A percentile compares a stretch with the other conserved stretches of the same genome.
Evolutionary conservation across 2,797 vertebrate genomes (phyloP).

Genomic region (Cebuella pygmaea): DNA sequence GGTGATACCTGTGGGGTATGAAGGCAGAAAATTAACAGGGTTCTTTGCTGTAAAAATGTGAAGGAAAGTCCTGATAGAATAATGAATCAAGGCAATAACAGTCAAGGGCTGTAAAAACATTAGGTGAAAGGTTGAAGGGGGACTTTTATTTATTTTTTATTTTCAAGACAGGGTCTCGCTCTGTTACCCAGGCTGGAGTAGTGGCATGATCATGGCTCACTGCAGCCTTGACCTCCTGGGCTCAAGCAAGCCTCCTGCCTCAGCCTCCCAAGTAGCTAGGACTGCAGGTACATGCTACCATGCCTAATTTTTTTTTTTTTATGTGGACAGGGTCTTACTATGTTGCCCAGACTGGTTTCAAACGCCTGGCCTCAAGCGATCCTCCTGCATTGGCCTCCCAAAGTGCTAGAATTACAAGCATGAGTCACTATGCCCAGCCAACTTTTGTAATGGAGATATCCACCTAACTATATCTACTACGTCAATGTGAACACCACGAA

Average conservation of each 20-base stretch:
- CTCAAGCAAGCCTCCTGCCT: neutral
- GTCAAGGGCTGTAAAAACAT: constrained; percentile 28
- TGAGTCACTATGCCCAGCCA: neutral
- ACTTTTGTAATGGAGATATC: constrained; percentile 12
- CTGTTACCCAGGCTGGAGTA: neutral
- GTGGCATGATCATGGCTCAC: neutral
- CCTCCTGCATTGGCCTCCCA: neutral
- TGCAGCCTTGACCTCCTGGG: neutral
- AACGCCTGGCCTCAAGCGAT: neutral
- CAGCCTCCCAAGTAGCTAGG: neutral
- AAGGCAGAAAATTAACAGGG: constrained; percentile 1
- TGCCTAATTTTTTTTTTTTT: neutral
- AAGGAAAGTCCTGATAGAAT: constrained; percentile 44
- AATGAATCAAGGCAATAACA: constrained; percentile 4
- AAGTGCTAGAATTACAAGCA: neutral
- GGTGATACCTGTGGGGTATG: neutral
- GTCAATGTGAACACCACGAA: constrained; percentile 34
- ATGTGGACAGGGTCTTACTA: neutral
- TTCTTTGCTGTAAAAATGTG: constrained; percentile 35
- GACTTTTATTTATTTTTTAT: neutral
- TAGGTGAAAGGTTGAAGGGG: neutral
- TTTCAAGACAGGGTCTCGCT: neutral
- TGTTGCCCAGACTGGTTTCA: neutral
- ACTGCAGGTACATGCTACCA: neutral
- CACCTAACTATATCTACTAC: neutral